Base-by-base conservation (phyloP, 2,888 invertebrate genomes). In the Dicyrtoma fusca region DNA sequence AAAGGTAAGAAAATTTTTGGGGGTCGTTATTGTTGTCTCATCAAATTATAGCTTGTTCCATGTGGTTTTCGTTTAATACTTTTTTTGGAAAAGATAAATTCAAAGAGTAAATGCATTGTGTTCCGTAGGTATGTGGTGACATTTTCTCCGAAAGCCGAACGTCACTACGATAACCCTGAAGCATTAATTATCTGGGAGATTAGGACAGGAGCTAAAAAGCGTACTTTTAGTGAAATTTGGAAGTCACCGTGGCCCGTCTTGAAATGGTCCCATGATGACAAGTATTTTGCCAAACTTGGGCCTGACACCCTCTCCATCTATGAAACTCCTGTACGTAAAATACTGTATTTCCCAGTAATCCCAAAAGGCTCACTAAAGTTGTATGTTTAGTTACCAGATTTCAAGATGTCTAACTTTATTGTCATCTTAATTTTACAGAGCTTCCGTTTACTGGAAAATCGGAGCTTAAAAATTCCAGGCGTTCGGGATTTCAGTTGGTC, bases 401-500 rank as follows among this genome's bases (percentile, higher is more conserved):
- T 34, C 34, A 34, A n/a, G 25, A 42, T 6, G 26, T 6, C 61
- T 61, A 5, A 26, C 6, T 23, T 19, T 26, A 57, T 34, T 61
- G 14, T 61, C 42, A 55, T 42, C 6, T 51, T 51, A 10, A 42
- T 55, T 69, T 84, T 85, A 47, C 82, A 89, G 87, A 94, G 95
- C 19, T 98, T 98, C 84, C 94, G 92, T 74, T 85, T 99, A 70
- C 86, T 97, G 6, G 97, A 97, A 75, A 94, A 96, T 84, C 97
- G 97, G 83, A 94, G 95, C 77, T 90, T 98, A 72, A 97, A 95
- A 84, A 91, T 94, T 55, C 88, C 89, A 6, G 94, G 94, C 51
- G 93, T 95, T 81, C 88, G 94, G 78, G 96, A 97, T 82, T 98
- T 99, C 85, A 92, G 92, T 80, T 99, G 99, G 98, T 98, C 97